Conservation (phyloP, 2,797 vertebrate species). For the Cebuella pygmaea region DNA sequence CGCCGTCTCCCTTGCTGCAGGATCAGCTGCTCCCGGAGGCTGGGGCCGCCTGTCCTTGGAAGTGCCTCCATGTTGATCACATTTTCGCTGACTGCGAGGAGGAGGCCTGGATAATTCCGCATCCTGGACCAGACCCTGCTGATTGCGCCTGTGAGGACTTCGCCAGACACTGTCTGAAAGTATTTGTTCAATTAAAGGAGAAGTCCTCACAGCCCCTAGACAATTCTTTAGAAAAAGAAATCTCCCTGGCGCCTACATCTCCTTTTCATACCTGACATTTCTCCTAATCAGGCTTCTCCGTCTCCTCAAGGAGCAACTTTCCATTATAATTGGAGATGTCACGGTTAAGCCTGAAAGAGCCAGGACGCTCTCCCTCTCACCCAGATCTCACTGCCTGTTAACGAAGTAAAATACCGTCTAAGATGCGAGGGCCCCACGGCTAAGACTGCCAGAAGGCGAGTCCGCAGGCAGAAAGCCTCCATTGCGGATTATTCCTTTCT, state of each 20-base stretch:
- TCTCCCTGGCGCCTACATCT: background rate
- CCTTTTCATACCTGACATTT: background rate
- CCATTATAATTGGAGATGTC: slow-evolving; percentile 34
- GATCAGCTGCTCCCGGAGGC: background rate
- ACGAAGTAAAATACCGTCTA: background rate
- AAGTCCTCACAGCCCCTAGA: background rate
- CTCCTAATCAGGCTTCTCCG: background rate
- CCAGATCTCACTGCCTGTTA: background rate
- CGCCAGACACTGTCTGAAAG: background rate
- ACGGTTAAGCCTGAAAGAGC: background rate
- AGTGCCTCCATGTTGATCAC: rapidly evolving
- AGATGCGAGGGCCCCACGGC: background rate
- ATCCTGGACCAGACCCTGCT: background rate
- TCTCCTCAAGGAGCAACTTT: background rate
- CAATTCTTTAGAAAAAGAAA: background rate
- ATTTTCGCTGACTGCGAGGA: background rate
- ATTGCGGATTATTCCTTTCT: too few species aligned
- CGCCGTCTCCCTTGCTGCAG: background rate
- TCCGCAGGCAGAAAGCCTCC: background rate
- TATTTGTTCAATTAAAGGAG: background rate
- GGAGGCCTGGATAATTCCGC: background rate
- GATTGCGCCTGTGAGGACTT: rapidly evolving
- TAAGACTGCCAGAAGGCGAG: background rate
- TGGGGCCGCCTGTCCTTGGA: background rate
- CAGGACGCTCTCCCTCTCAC: background rate